Percentiles rank a stretch among this genome's conserved stretches.
Conservation (phyloP, 2,888 invertebrate genomes). For the Rotaria macrura region DNA sequence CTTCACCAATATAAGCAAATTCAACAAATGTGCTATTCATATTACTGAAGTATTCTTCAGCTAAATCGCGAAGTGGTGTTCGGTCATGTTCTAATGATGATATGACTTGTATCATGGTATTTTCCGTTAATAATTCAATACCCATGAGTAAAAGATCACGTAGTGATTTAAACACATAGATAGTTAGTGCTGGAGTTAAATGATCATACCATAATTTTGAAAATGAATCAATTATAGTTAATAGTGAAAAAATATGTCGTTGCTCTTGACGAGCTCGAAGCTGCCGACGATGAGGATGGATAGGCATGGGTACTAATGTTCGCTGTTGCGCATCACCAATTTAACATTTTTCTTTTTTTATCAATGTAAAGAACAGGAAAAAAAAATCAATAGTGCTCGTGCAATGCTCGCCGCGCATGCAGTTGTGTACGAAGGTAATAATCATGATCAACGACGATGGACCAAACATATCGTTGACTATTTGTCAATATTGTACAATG, state of each 20-base stretch:
- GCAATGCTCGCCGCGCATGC: neutral
- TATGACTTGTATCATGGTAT: neutral
- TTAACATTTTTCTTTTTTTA: neutral
- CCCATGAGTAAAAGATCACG: neutral
- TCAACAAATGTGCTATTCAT: neutral
- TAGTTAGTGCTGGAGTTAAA: neutral
- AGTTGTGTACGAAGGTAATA: neutral
- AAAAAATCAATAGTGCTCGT: neutral
- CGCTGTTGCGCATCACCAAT: neutral
- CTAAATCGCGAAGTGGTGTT: neutral
- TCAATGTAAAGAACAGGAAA: neutral
- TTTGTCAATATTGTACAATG: neutral
- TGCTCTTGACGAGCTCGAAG: neutral
- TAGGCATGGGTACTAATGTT: neutral
- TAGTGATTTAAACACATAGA: neutral
- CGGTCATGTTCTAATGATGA: neutral
- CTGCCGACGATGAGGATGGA: neutral
- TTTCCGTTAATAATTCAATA: neutral
- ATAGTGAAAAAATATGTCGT: neutral
- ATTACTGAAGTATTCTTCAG: neutral
- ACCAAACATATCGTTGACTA: neutral
- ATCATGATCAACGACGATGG: neutral
- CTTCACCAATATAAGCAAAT: neutral
- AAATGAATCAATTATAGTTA: neutral
- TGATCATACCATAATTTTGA: neutral